phyloP scores from a whole-genome alignment of 2,113 vertebrate species.

The Suricata suricatta region DNA sequence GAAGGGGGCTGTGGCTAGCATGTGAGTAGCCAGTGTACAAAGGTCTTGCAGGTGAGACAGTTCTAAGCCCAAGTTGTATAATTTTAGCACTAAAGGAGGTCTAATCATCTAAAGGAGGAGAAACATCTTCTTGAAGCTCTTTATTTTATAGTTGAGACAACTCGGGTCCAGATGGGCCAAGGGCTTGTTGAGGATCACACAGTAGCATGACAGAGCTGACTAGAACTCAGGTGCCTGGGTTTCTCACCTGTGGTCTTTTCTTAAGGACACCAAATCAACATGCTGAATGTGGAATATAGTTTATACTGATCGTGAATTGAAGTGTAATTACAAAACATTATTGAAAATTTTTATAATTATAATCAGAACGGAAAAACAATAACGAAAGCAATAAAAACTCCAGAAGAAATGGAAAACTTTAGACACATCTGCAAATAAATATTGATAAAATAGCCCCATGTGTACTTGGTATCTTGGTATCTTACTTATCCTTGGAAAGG shows the following conservation, averaged over 20 bases:
- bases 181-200: background rate
- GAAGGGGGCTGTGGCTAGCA: background rate
- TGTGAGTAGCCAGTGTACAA: background rate
- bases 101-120: background rate
- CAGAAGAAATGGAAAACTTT: background rate
- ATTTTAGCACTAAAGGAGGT: background rate
- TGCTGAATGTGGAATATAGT: background rate
- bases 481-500: conserved; percentile 32
- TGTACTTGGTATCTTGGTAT: background rate
- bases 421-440: background rate
- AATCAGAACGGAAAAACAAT: background rate
- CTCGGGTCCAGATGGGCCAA: background rate
- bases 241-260: background rate
- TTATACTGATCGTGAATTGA: background rate
- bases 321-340: background rate
- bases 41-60: background rate
- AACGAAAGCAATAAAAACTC: background rate
- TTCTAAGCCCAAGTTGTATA: background rate
- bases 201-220: background rate
- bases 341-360: background rate
- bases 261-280: background rate
- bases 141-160: background rate
- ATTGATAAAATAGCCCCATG: background rate
- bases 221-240: background rate
- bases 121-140: background rate